Evolutionary conservation across 2,797 vertebrate species (phyloP).

Genomic region (Oryzias dopingdopingensis): DNA sequence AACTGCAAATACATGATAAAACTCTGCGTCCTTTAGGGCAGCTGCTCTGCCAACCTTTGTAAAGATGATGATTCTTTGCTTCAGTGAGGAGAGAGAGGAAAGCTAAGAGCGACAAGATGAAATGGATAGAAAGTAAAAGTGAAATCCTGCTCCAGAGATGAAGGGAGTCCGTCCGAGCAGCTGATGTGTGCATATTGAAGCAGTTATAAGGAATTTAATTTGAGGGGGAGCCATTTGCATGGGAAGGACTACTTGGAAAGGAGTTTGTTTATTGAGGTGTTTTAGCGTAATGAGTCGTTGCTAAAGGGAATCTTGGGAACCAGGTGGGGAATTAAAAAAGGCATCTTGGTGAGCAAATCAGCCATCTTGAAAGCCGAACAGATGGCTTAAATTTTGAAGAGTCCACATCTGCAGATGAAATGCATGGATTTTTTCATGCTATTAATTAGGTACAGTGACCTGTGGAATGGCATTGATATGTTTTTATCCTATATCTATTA

Average conservation of each 20-base stretch:
- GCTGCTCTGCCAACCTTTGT: slow-evolving; percentile 46
- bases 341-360: slow-evolving; percentile 54
- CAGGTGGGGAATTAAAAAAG: slow-evolving; percentile 52
- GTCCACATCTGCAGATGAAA: slow-evolving; percentile 60
- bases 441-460: slow-evolving; percentile 51
- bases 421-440: slow-evolving; percentile 34
- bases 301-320: slow-evolving; percentile 50
- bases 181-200: slow-evolving; percentile 44
- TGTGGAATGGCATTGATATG: background rate
- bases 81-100: slow-evolving; percentile 35
- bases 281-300: slow-evolving; percentile 61
- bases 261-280: slow-evolving; percentile 52
- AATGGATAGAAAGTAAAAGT: slow-evolving; percentile 42
- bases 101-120: slow-evolving; percentile 43
- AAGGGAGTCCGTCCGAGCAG: slow-evolving; percentile 12
- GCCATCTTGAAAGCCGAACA: slow-evolving; percentile 69
- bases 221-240: slow-evolving; percentile 29
- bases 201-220: slow-evolving; percentile 26
- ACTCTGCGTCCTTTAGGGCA: slow-evolving; percentile 41
- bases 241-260: slow-evolving; percentile 17
- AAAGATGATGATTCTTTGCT: slow-evolving; percentile 56
- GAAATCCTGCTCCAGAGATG: slow-evolving; percentile 40
- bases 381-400: slow-evolving; percentile 56
- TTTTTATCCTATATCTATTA: too few species aligned
- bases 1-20: slow-evolving; percentile 61